Evolutionary conservation across 2,888 invertebrate species (phyloP).

Genomic region (Philereme transversata): DNA sequence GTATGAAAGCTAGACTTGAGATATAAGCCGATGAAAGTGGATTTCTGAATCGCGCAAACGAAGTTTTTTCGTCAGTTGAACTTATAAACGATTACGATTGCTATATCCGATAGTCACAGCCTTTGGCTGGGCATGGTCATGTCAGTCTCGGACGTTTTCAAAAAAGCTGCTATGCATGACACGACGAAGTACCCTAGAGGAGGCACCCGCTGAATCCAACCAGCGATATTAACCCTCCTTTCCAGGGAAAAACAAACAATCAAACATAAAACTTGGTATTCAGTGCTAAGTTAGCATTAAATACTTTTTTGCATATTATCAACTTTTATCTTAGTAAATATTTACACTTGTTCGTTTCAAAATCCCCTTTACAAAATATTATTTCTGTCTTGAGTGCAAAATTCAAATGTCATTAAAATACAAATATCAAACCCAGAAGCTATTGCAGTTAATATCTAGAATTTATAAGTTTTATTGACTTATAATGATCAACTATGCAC

Average conservation of each 20-base stretch:
- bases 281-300: slow-evolving; percentile 1
- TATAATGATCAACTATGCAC: slow-evolving; percentile 30
- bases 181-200: slow-evolving; percentile 35
- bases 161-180: slow-evolving; percentile 33
- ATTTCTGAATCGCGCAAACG: slow-evolving; percentile 34
- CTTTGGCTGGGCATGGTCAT: slow-evolving; percentile 22
- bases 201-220: slow-evolving; percentile 34
- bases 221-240: slow-evolving; percentile 27
- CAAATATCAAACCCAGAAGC: neutral
- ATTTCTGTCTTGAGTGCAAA: neutral
- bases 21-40: slow-evolving; percentile 6
- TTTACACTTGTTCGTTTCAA: too few species aligned
- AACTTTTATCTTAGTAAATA: neutral
- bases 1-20: slow-evolving; percentile 15
- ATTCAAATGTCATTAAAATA: neutral
- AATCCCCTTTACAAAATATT: too few species aligned
- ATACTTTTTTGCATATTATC: neutral
- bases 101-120: slow-evolving; percentile 25
- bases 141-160: slow-evolving; percentile 34
- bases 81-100: neutral
- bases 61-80: slow-evolving; percentile 10
- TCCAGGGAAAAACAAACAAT: slow-evolving; percentile 1
- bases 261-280: slow-evolving; percentile 20
- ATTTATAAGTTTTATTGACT: slow-evolving; percentile 23
- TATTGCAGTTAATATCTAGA: neutral